Conservation (phyloP, 2,113 vertebrate species). For the Sander lucioperca region DNA sequence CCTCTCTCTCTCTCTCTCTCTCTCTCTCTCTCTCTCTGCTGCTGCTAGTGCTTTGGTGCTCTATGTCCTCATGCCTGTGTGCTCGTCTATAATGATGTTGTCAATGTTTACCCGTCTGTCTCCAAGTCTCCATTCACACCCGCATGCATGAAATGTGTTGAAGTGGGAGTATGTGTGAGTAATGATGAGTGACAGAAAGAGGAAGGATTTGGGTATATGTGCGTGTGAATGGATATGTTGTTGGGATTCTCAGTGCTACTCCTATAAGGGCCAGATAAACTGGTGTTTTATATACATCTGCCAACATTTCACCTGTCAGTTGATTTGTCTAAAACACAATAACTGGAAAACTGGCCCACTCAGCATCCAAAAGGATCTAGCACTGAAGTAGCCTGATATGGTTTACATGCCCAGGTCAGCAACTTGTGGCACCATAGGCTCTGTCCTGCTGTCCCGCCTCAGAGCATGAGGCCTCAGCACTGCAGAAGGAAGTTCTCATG, state of each 20-base stretch:
- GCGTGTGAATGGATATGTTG: constrained; percentile 6
- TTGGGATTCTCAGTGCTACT: constrained; percentile 66
- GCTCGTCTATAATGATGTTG: constrained; percentile 36
- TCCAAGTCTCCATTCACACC: constrained; percentile 45
- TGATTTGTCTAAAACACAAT: constrained; percentile 3
- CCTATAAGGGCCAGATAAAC: constrained; percentile 42
- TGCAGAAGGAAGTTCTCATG: constrained; percentile 16
- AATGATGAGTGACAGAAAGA: constrained; percentile 16
- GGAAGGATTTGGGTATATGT: not conserved
- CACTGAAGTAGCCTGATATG: constrained; percentile 54
- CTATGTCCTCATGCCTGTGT: constrained; percentile 58
- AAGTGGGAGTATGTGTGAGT: constrained; percentile 26
- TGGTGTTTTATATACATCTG: constrained; percentile 13
- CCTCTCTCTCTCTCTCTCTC: constrained; percentile 25
- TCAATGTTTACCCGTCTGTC: constrained; percentile 33
- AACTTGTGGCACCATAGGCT: constrained; percentile 56
- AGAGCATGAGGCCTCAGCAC: constrained; percentile 19
- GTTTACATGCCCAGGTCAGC: constrained; percentile 42
- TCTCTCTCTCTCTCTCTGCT: constrained; percentile 50
- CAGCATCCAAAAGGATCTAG: constrained; percentile 47
- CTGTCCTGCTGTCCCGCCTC: constrained; percentile 59
- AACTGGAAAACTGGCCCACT: constrained; percentile 28
- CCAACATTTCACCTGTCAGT: not conserved
- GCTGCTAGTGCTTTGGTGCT: constrained; percentile 41
- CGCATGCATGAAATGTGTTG: constrained; percentile 64